Evolutionary conservation across 2,113 vertebrate genomes (phyloP), one percentile per base, ranked within the genome.

Genomic region (Chaetodon auriga): DNA sequence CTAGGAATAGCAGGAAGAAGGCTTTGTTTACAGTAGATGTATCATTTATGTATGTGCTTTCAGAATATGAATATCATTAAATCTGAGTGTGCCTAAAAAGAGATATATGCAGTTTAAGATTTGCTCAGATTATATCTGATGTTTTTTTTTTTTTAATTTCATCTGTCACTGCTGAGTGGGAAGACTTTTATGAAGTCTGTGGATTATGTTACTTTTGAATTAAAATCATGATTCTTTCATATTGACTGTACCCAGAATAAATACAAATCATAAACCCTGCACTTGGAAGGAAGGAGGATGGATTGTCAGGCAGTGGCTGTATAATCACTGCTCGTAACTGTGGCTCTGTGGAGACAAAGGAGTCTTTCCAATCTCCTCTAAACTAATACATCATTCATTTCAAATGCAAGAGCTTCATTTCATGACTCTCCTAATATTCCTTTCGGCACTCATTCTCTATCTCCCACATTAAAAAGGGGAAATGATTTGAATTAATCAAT

Each of bases 401-500:
- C 58, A 81, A 83, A 89, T 85, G 71, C 85, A 85, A 19, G 54
- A 48, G 69, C 63, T 78, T 49, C 30, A 68, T 80, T 86, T 81
- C 35, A 58, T 71, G 69, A 62, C 43, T 54, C 64, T 53, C n/a
- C 53, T 71, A 68, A 80, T 85, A 80, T 83, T 82, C 75, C 57
- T 80, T 75, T 78, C 75, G 72, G 45, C 65, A 65, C 71, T 77
- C 60, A 45, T 80, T 80, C 81, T 75, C 75, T 84, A 70, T 90
- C 64, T 89, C 46, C 45, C 14, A 54, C 16, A 84, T 84, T 69
- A 76, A 54, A 62, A 15, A 13, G 61, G 46, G 36, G 51, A 10
- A 72, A 71, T 81, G 1, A 85, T 85, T 91, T 77, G 87, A 93
- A 92, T 90, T 86, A 89, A 92, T 92, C 78, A 93, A 92, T 92